Percentiles rank a stretch among this genome's conserved stretches.
Evolutionary conservation across 1,140 invertebrate species (phyloP).

Genomic region (Drosophila mauritiana): DNA sequence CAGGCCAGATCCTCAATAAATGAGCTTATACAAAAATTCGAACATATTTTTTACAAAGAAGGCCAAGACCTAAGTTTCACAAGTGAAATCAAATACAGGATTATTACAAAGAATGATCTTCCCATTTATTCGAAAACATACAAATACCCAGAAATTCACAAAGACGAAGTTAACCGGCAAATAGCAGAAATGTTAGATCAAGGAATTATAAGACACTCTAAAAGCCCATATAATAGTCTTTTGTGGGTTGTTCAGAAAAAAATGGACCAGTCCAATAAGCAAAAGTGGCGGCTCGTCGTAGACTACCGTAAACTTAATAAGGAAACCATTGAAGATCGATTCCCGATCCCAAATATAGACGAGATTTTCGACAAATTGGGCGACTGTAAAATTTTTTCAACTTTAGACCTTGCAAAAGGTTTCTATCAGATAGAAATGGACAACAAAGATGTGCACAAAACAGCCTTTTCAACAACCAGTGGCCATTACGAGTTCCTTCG

Average conservation of each 20-base stretch:
- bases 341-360: no score
- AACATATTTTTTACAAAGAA: conserved; percentile 22
- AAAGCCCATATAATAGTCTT: conserved; percentile 9
- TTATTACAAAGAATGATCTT: conserved; percentile 10
- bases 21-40: conserved; percentile 9
- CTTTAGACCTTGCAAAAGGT: no score
- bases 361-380: no score
- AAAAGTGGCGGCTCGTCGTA: conserved; percentile 11
- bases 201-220: no score
- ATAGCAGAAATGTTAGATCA: no score
- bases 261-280: conserved; percentile 4
- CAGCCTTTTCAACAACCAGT: no score
- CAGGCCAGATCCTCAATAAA: neutral
- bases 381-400: no score
- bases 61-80: no score
- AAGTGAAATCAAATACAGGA: conserved; percentile 1
- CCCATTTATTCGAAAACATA: conserved; percentile 61
- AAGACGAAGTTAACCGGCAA: conserved; percentile 2
- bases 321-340: neutral
- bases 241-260: conserved; percentile 35
- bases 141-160: conserved; percentile 63
- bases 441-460: no score
- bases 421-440: no score
- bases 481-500: no score
- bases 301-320: conserved; percentile 9